phyloP scores from a whole-genome alignment of 2,113 vertebrate species.

The Typhlomys cinereus region DNA sequence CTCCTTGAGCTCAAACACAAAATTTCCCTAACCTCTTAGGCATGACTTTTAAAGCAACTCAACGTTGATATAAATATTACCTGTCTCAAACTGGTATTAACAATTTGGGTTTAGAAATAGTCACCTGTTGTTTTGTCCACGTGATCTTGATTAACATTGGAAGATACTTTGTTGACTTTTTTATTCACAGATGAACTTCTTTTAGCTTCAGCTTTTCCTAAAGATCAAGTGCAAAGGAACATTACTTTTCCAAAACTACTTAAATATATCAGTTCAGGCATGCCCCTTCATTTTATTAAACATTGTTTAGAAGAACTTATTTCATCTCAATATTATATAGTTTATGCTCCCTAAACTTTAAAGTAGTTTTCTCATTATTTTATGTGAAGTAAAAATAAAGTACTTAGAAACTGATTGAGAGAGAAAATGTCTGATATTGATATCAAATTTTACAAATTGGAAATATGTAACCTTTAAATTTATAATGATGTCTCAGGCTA shows the following conservation, averaged over 20 bases:
- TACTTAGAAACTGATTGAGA: constrained; percentile 32
- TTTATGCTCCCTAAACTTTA: constrained; percentile 22
- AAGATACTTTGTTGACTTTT: constrained; percentile 86
- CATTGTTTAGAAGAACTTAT: constrained; percentile 12
- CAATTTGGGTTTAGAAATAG: constrained; percentile 64
- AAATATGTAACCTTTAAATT: constrained; percentile 27
- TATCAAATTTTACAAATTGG: constrained; percentile 35
- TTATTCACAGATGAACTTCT: constrained; percentile 93
- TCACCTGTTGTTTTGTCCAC: constrained; percentile 89
- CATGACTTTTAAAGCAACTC: constrained; percentile 40
- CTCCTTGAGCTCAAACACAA: too few species aligned
- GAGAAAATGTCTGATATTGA: constrained; percentile 19
- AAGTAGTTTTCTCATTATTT: constrained; percentile 23
- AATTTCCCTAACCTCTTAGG: too few species aligned
- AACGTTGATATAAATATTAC: neutral
- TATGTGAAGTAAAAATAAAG: constrained; percentile 41
- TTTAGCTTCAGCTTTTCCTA: constrained; percentile 90
- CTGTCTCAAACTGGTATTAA: constrained; percentile 52
- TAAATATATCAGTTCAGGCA: constrained; percentile 48
- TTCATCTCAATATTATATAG: constrained; percentile 32
- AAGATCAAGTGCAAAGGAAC: constrained; percentile 81
- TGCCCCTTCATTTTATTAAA: constrained; percentile 13
- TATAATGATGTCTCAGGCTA: neutral
- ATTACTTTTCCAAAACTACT: constrained; percentile 74
- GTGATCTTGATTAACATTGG: constrained; percentile 87